Conservation (phyloP, 2,113 vertebrate species). For the Rousettus leschenaultii region DNA sequence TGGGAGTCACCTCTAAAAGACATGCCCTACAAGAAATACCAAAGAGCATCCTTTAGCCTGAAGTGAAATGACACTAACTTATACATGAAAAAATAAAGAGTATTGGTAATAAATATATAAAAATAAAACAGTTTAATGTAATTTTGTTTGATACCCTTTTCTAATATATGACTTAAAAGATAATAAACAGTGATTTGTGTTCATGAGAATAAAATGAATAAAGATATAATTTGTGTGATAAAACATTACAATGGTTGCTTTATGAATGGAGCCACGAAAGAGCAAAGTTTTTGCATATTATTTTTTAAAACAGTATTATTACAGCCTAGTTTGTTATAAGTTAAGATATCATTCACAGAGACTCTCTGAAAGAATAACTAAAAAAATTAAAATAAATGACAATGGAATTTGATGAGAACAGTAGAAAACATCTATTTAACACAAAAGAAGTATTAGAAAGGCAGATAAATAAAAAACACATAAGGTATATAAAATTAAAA, state of each 20-base stretch:
- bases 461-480: background rate
- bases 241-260: background rate
- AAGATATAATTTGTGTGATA: background rate
- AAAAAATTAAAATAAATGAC: background rate
- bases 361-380: background rate
- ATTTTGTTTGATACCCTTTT: background rate
- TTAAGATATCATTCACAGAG: background rate
- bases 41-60: background rate
- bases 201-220: background rate
- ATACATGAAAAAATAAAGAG: background rate
- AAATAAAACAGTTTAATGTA: background rate
- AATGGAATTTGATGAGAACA: background rate
- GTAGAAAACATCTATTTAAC: background rate
- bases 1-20: background rate
- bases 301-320: background rate
- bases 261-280: background rate
- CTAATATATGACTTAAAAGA: background rate
- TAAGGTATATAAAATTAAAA: background rate
- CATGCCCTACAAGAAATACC: background rate
- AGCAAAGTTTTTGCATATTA: background rate
- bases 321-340: background rate
- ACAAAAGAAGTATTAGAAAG: background rate
- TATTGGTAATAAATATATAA: background rate
- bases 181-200: background rate
- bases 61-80: background rate